phyloP scores from a whole-genome alignment of 2,797 vertebrate genomes.

The Apodemus agrarius region DNA sequence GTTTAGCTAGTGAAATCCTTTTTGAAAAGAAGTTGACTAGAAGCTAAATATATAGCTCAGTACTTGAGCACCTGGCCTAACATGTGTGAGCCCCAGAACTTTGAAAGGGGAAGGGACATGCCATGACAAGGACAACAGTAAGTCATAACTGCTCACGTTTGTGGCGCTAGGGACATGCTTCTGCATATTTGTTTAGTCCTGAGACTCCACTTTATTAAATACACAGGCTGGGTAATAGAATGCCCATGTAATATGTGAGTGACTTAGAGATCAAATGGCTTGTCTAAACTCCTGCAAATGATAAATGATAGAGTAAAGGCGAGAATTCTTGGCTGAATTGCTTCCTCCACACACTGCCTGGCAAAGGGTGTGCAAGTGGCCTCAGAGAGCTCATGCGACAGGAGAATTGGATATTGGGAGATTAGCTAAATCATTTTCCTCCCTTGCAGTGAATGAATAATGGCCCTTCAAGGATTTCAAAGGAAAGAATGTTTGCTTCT shows the following conservation, averaged over 20 bases:
- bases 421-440: conserved; percentile 49
- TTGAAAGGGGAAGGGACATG: not conserved
- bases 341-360: conserved; percentile 38
- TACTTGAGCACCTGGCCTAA: not conserved
- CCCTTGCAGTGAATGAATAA: conserved; percentile 46
- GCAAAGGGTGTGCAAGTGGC: not conserved
- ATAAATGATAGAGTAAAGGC: conserved; percentile 11
- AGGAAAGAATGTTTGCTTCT: conserved; percentile 38
- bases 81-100: not conserved
- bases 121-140: not conserved
- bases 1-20: conserved; percentile 7
- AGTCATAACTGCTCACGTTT: conserved; percentile 21
- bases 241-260: not conserved
- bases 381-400: not conserved
- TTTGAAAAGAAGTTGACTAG: conserved; percentile 18
- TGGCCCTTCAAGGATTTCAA: conserved; percentile 36
- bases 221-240: not conserved
- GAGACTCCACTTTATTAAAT: conserved; percentile 6
- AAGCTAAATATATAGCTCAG: not conserved
- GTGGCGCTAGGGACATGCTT: not conserved
- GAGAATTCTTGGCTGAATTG: conserved; percentile 41
- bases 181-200: conserved; percentile 22
- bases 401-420: not conserved
- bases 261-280: conserved; percentile 22
- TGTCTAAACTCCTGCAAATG: conserved; percentile 32